Conservation (phyloP, 1,140 invertebrate species). For the Chymomyza costata region DNA sequence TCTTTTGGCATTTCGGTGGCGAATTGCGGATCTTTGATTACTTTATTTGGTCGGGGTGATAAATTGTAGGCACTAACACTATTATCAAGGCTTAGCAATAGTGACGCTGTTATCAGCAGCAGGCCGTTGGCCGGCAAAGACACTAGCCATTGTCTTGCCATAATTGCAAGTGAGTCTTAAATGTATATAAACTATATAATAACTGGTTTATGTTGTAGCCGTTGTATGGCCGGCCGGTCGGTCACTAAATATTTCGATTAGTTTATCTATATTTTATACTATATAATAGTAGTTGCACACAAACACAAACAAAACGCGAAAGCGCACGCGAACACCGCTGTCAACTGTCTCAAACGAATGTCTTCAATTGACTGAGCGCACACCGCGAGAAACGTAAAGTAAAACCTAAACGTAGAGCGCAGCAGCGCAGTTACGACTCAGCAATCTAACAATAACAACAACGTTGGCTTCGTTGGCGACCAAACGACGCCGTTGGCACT, state of each 20-base stretch:
- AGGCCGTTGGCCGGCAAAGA: slow-evolving; percentile 1
- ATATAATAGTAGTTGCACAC: background rate
- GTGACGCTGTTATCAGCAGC: background rate
- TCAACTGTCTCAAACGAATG: slow-evolving; percentile 21
- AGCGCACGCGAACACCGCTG: background rate
- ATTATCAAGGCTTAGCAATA: background rate
- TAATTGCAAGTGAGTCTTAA: slow-evolving; percentile 1
- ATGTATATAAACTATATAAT: background rate
- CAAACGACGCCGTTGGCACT: too few species aligned
- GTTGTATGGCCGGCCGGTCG: too few species aligned
- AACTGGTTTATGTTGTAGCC: too few species aligned
- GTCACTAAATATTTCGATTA: too few species aligned
- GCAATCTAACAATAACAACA: too few species aligned
- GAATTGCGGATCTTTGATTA: slow-evolving; percentile 58
- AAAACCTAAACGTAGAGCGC: too few species aligned
- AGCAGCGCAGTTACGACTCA: too few species aligned
- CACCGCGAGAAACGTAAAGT: too few species aligned
- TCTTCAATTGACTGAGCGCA: slow-evolving; percentile 19
- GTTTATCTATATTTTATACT: slow-evolving; percentile 10
- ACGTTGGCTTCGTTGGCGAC: too few species aligned
- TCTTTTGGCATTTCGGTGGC: slow-evolving; percentile 55
- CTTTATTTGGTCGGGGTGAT: slow-evolving; percentile 62
- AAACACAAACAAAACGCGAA: background rate
- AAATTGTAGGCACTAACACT: slow-evolving; percentile 52
- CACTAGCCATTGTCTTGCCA: slow-evolving; percentile 26